Conservation (phyloP, 1,140 invertebrate species). For the Drosophila sucinea region DNA sequence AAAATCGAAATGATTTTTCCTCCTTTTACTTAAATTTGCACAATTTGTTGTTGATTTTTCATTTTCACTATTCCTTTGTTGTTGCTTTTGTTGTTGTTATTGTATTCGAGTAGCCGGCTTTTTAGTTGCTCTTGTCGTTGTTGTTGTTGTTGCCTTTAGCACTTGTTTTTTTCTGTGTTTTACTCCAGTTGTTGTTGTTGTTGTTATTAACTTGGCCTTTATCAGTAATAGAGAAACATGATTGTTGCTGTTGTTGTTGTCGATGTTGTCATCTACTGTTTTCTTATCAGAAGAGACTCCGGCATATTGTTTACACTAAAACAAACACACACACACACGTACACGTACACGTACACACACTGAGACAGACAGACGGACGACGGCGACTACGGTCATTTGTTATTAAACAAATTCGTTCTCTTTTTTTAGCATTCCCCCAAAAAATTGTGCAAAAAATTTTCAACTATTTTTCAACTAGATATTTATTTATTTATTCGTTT, state of each 20-base stretch:
- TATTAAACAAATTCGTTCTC: conserved; percentile 35
- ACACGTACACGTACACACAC: conserved; percentile 18
- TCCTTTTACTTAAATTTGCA: background rate
- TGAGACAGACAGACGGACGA: conserved; percentile 13
- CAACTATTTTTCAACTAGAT: no score
- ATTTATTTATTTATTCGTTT: no score
- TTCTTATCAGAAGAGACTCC: conserved; percentile 50
- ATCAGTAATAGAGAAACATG: conserved; percentile 3
- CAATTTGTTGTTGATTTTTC: background rate
- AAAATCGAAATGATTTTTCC: conserved; percentile 14
- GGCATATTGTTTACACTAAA: conserved; percentile 37
- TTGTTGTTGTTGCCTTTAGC: conserved; percentile 6
- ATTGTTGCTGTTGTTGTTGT: conserved; percentile 7
- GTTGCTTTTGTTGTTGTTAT: background rate
- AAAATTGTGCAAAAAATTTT: no score
- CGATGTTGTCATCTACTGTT: conserved; percentile 35
- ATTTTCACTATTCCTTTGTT: conserved; percentile 1
- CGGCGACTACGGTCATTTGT: background rate
- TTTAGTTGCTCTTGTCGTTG: conserved; percentile 3
- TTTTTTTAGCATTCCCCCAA: conserved; percentile 14
- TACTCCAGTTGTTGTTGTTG: conserved; percentile 14
- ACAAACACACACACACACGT: conserved; percentile 32
- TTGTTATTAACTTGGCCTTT: conserved; percentile 16
- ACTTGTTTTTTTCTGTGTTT: background rate
- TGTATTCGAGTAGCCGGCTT: conserved; percentile 3